Percentiles rank a stretch among this genome's conserved stretches.
phyloP scores from a whole-genome alignment of 2,113 vertebrate genomes.

The Phasianus colchicus region DNA sequence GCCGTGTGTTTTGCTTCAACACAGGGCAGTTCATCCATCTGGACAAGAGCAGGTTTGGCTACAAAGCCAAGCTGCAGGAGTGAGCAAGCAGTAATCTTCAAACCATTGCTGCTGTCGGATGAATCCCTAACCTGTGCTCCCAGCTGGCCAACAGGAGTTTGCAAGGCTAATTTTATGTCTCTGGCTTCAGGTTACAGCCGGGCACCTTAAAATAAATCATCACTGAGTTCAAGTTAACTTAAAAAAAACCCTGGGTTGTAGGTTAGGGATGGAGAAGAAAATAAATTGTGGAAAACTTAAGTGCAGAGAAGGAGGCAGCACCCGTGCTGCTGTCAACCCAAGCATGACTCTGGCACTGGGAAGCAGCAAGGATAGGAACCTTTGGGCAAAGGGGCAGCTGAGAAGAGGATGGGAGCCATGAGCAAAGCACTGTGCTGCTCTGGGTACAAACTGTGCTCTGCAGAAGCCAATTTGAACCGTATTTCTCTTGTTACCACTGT shows the following conservation, averaged over 20 bases:
- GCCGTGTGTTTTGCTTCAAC: neutral
- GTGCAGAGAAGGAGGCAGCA: neutral
- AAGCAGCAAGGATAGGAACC: neutral
- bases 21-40: neutral
- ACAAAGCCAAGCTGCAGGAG: conserved; percentile 26
- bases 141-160: conserved; percentile 5
- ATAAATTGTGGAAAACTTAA: neutral
- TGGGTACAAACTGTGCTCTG: neutral
- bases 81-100: conserved; percentile 24
- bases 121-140: conserved; percentile 42
- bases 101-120: conserved; percentile 42
- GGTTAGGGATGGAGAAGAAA: neutral
- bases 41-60: neutral
- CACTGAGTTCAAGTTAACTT: neutral
- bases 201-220: neutral
- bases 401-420: neutral
- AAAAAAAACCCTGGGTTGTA: neutral
- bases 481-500: neutral
- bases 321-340: neutral
- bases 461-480: neutral
- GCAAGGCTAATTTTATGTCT: conserved; percentile 31
- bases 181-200: conserved; percentile 22
- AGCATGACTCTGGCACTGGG: neutral
- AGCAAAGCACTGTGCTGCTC: neutral
- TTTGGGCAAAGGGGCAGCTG: neutral